Evolutionary conservation across 2,888 invertebrate species (phyloP).

Genomic region (Dryomyza anilis): DNA sequence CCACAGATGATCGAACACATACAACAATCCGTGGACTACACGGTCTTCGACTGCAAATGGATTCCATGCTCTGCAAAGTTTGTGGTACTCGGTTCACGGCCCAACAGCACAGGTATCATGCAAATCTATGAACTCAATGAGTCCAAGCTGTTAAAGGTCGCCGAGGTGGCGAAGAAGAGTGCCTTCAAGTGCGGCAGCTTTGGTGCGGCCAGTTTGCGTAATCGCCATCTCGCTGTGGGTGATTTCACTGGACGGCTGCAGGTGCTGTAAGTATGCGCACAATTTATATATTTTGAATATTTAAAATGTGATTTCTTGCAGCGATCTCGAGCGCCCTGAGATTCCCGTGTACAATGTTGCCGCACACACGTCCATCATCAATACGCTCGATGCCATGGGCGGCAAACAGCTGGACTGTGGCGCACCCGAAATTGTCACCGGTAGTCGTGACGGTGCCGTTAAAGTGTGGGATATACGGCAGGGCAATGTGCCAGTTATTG

Average conservation of each 20-base stretch:
- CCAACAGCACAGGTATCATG: conserved; percentile 83
- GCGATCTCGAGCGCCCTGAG: conserved; percentile 79
- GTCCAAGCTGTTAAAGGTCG: conserved; percentile 73
- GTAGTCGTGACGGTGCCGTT: conserved; percentile 90
- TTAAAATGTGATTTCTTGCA: conserved; percentile 53
- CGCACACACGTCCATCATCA: conserved; percentile 85
- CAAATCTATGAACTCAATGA: conserved; percentile 80
- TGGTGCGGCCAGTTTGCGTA: conserved; percentile 81
- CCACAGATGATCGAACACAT: conserved; percentile 90
- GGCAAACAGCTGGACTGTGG: conserved; percentile 83
- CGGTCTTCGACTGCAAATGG: conserved; percentile 93
- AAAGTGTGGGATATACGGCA: conserved; percentile 97
- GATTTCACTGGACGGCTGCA: conserved; percentile 85
- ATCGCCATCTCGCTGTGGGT: conserved; percentile 85
- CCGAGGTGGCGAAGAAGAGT: conserved; percentile 78
- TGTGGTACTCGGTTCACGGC: conserved; percentile 82
- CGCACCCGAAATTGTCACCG: conserved; percentile 94
- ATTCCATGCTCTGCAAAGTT: conserved; percentile 94
- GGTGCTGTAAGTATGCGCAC: conserved; percentile 70
- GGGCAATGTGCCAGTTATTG: conserved; percentile 84
- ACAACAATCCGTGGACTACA: conserved; percentile 81
- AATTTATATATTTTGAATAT: not conserved
- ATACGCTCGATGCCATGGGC: conserved; percentile 89
- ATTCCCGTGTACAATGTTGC: conserved; percentile 78
- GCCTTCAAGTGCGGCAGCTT: conserved; percentile 94